A percentile compares a stretch with the other conserved stretches of the same genome.
These are phyloP conservation scores for Thinocorus orbignyianus DNA, from an alignment of 2,113 vertebrate genomes.

Conservation along the genomic window DNA sequence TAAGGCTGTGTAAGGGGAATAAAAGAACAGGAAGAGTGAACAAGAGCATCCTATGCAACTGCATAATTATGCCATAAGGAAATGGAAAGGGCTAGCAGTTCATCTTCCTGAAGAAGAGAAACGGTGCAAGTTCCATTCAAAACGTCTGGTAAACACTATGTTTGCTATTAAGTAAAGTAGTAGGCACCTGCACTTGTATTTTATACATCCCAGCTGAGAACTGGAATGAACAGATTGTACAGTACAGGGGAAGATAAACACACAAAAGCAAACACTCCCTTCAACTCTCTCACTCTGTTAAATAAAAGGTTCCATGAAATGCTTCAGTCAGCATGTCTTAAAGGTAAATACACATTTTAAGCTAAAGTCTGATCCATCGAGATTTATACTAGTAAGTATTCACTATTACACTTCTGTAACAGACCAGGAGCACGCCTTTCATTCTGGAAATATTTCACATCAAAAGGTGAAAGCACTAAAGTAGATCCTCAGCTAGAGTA, in stretches of 20 bases:
- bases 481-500: background rate
- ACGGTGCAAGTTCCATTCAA: background rate
- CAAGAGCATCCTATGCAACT: background rate
- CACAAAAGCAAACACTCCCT: background rate
- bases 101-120: background rate
- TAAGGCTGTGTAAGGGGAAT: background rate
- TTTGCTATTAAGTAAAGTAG: background rate
- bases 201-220: background rate
- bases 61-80: background rate
- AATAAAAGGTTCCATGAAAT: background rate
- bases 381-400: background rate
- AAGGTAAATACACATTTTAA: background rate
- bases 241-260: conserved; percentile 5
- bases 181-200: background rate
- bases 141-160: background rate
- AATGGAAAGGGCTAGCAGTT: background rate
- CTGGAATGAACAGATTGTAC: background rate
- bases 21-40: background rate
- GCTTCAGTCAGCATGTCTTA: conserved; percentile 1
- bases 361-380: background rate
- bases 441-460: background rate
- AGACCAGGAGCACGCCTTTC: background rate
- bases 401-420: background rate
- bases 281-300: background rate
- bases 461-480: background rate